These are phyloP conservation scores for Musca domestica DNA, from an alignment of 1,140 invertebrate species.

Conservation along the genomic window DNA sequence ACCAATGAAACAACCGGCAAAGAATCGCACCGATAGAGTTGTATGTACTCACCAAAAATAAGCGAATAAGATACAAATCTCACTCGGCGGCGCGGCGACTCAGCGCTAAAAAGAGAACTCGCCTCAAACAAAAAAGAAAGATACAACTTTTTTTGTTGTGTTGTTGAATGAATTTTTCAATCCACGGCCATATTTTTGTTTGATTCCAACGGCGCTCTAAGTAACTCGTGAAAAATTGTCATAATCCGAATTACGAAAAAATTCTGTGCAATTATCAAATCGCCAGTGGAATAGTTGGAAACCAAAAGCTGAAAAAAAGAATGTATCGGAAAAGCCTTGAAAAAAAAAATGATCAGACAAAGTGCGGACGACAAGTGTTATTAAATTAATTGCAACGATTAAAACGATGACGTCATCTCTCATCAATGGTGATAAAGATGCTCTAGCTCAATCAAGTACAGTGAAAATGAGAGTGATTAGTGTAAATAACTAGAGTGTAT, in stretches of 20 bases:
- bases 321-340: too few relatives aligned
- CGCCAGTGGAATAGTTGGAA: too few relatives aligned
- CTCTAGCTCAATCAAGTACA: too few relatives aligned
- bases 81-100: slow-evolving; percentile 7
- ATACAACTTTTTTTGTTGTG: too few relatives aligned
- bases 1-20: neutral
- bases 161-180: slow-evolving; percentile 26
- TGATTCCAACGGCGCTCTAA: slow-evolving; percentile 10
- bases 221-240: slow-evolving; percentile 26
- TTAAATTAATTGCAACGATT: too few relatives aligned
- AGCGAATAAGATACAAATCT: slow-evolving; percentile 3
- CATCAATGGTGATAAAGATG: too few relatives aligned
- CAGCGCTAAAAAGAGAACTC: neutral
- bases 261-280: too few relatives aligned
- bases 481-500: too few relatives aligned
- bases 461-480: too few relatives aligned
- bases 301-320: too few relatives aligned
- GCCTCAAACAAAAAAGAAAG: slow-evolving; percentile 5
- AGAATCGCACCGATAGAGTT: neutral
- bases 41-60: neutral
- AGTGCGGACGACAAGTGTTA: neutral
- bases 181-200: slow-evolving; percentile 8
- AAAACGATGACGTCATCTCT: too few relatives aligned
- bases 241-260: too few relatives aligned
- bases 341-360: neutral